A percentile compares a stretch with the other conserved stretches of the same genome.
phyloP scores from a whole-genome alignment of 2,888 invertebrate genomes.

The Bursaphelenchus okinawaensis region DNA sequence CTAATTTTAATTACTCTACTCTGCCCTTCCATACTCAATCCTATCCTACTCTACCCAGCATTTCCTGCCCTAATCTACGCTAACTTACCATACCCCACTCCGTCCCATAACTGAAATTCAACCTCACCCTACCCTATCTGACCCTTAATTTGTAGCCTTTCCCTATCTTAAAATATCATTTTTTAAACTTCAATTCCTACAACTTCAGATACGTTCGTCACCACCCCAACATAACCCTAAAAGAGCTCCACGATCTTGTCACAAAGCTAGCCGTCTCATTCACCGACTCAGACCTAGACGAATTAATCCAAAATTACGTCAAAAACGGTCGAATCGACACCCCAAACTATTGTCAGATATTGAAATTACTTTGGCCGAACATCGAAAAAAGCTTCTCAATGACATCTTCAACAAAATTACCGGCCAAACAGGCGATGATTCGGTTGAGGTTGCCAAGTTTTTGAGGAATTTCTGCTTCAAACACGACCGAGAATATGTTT shows the following conservation, averaged over 20 bases:
- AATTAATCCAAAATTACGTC: conserved; percentile 1
- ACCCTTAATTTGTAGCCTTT: too few relatives aligned
- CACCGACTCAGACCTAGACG: conserved; percentile 7
- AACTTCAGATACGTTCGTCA: not conserved
- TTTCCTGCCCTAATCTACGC: too few relatives aligned
- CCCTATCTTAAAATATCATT: too few relatives aligned
- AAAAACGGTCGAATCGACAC: conserved; percentile 10
- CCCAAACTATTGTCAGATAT: not conserved
- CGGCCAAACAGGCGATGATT: not conserved
- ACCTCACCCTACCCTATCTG: too few relatives aligned
- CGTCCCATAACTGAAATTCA: too few relatives aligned
- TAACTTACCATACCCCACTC: too few relatives aligned
- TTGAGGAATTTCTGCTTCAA: conserved; percentile 9
- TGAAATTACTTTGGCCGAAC: not conserved
- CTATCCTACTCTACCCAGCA: too few relatives aligned
- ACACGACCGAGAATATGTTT: conserved; percentile 3
- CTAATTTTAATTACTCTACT: too few relatives aligned
- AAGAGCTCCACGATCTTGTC: not conserved
- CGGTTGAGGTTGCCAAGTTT: not conserved
- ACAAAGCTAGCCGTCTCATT: conserved; percentile 4
- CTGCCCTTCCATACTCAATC: too few relatives aligned
- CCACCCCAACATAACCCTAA: conserved; percentile 1
- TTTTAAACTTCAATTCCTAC: too few relatives aligned
- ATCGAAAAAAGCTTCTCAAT: not conserved
- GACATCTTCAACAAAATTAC: conserved; percentile 1